Evolutionary conservation across 1,140 invertebrate genomes (phyloP), one percentile per base, ranked within the genome.

Genomic region (Zophobas morio): DNA sequence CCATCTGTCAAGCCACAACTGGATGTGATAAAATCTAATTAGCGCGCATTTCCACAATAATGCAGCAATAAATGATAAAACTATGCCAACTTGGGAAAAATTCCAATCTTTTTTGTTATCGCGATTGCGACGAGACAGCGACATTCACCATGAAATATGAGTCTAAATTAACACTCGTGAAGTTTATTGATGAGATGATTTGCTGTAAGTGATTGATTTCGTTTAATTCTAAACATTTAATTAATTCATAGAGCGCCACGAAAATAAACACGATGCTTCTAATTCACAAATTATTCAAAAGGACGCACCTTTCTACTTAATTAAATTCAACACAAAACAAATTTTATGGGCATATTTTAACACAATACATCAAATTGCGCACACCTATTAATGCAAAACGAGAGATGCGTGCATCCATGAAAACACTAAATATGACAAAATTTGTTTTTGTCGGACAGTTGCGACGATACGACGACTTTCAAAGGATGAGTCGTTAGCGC

Each of bases 1-100:
- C 60, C 60, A 66, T 66, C 40, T 66, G 60, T 66, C 20, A 4
- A n/a, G 6, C 39, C 60, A 66, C 49, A 51, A 51, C 49, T 46
- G 42, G 49, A 40, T 33, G 39, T 40, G 60, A 66, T 66, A 66
- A 66, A 66, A 66, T 66, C 60, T 66, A 66, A 66, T 66, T 66
- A 66, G 60, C n/a, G 60, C 33, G n/a, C n/a, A 51, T 51, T 51
- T 51, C 49, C 6, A 46, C 42, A 46, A 51, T 51, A 20, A 51
- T 51, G 49, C 49, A 51, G 8, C n/a, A 51, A 51, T 51, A 51
- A 51, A 46, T 66, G 60, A 66, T 66, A 66, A 66, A 46, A 42
- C 37, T 42, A n/a, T 39, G 57, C 1, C 57, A 37, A 66, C 20
- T 66, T 66, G 34, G 42, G n/a, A 37, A 51, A 20, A 51, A 20